Evolutionary conservation across 2,797 vertebrate species (phyloP).

Genomic region (Crenichthys baileyi): DNA sequence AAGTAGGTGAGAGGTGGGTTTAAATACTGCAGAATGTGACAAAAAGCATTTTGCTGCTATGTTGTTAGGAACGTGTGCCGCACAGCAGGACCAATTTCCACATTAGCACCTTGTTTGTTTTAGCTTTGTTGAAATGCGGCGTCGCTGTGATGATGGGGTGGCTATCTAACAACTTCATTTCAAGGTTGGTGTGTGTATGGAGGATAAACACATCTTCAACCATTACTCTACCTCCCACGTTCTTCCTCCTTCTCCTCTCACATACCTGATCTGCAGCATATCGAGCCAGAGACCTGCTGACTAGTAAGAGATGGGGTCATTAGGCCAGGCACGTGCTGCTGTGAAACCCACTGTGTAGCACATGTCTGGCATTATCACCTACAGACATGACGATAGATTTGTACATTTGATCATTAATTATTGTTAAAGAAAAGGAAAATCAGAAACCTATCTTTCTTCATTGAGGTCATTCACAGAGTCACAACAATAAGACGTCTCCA

Average conservation of each 20-base stretch:
- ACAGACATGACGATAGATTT: slow-evolving; percentile 61
- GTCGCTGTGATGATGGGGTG: slow-evolving; percentile 13
- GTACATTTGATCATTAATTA: slow-evolving; percentile 53
- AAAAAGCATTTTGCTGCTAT: background rate
- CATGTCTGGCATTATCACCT: slow-evolving; percentile 77
- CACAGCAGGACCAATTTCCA: slow-evolving; percentile 32
- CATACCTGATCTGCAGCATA: slow-evolving; percentile 61
- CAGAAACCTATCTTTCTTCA: slow-evolving; percentile 6
- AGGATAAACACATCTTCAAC: slow-evolving; percentile 18
- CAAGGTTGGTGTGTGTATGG: background rate
- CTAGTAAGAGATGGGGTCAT: slow-evolving; percentile 77
- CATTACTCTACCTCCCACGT: slow-evolving; percentile 5
- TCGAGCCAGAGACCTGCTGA: slow-evolving; percentile 80
- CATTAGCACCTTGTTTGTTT: slow-evolving; percentile 30
- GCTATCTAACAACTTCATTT: slow-evolving; percentile 24
- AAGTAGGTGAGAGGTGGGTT: background rate
- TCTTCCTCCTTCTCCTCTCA: slow-evolving; percentile 23
- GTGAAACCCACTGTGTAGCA: slow-evolving; percentile 74
- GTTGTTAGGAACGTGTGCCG: background rate
- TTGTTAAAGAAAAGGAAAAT: slow-evolving; percentile 25
- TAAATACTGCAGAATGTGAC: background rate
- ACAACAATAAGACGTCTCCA: slow-evolving; percentile 2
- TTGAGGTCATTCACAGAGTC: background rate
- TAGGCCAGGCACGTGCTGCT: slow-evolving; percentile 72
- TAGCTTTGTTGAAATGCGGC: slow-evolving; percentile 9